Evolutionary conservation across 23 tunicate species (phyloP), one percentile per base, ranked within the genome.

Genomic region (Aplidium turbinatum): DNA sequence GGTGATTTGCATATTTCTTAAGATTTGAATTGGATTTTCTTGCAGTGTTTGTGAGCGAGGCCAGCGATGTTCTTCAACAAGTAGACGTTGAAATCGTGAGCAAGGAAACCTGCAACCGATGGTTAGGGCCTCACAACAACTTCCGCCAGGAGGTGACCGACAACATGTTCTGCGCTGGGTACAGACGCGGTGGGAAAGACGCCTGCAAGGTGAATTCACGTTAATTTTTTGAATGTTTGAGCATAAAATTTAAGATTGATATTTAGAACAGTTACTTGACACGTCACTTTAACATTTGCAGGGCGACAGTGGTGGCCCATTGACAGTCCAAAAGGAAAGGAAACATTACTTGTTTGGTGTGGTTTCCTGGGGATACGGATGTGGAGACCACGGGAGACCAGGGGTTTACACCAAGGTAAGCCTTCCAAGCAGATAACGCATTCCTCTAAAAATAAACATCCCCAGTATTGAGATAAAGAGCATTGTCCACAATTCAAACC

Each of bases 231-330:
- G 6, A 56, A 45, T 11, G 16, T 45, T 45, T 45, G n/a, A n/a
- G n/a, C n/a, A n/a, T n/a, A n/a, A n/a, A n/a, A n/a, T n/a, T n/a
- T n/a, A n/a, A n/a, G n/a, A n/a, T n/a, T n/a, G n/a, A n/a, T n/a
- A n/a, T n/a, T n/a, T n/a, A n/a, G n/a, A n/a, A n/a, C n/a, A n/a
- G n/a, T n/a, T n/a, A n/a, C n/a, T n/a, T n/a, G n/a, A n/a, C n/a
- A n/a, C n/a, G n/a, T n/a, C n/a, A n/a, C n/a, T n/a, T n/a, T n/a
- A n/a, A n/a, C n/a, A n/a, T n/a, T 63, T 9, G 27, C 33, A 73
- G 78, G 78, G 78, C 28, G 78, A 73, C 66, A 53, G 66, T 20
- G 78, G 78, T 25, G 78, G 78, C 33, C 78, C 78, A 9, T 25
- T 73, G 31, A 66, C 54, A 31, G 26, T 22, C 1, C 25, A 54